Conservation (phyloP, 2,113 vertebrate species). For the Heliornis fulica region DNA sequence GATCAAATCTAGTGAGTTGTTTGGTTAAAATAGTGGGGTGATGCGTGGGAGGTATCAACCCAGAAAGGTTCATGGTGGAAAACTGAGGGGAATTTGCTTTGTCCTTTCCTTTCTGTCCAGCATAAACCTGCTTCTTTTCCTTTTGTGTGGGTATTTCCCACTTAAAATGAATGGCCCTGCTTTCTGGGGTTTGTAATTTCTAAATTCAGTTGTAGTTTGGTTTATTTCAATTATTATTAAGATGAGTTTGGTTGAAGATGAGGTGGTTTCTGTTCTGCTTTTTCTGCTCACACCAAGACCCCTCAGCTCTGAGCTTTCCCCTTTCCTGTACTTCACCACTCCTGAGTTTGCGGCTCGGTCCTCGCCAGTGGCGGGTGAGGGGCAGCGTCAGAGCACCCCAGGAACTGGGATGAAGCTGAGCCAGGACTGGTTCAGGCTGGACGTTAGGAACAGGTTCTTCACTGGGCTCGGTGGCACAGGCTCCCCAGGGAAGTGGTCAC, state of each 20-base stretch:
- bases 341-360: neutral
- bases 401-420: no score
- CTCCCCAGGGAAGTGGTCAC: no score
- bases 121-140: neutral
- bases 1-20: neutral
- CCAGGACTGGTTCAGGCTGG: no score
- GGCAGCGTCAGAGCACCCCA: neutral
- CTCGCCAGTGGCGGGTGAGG: neutral
- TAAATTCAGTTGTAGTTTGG: neutral
- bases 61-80: neutral
- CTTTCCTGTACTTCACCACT: accelerated
- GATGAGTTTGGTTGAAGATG: neutral
- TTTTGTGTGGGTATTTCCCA: neutral
- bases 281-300: accelerated
- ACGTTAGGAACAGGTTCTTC: no score
- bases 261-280: neutral
- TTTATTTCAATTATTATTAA: no score
- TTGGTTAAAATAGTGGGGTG: neutral
- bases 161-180: neutral
- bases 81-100: neutral
- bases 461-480: no score
- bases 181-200: neutral
- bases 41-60: neutral
- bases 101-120: neutral
- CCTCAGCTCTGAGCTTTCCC: accelerated